phyloP scores from a whole-genome alignment of 2,797 vertebrate genomes.

The Clarias platycephalus region DNA sequence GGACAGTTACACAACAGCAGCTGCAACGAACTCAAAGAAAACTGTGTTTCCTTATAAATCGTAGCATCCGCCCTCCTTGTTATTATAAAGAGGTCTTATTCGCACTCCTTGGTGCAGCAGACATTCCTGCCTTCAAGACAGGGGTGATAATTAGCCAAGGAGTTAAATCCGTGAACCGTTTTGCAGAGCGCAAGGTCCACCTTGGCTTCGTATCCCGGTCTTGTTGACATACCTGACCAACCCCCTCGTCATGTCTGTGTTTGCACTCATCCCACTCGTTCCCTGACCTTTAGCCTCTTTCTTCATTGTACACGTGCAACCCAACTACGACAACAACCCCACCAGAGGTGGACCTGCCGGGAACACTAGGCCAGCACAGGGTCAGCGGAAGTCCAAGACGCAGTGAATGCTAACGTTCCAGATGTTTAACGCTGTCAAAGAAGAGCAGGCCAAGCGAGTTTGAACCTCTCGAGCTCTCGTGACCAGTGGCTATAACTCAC shows the following conservation, averaged over 20 bases:
- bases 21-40: conserved; percentile 16
- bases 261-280: conserved; percentile 44
- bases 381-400: conserved; percentile 21
- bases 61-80: not conserved
- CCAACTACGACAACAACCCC: conserved; percentile 50
- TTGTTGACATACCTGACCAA: conserved; percentile 39
- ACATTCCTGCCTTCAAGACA: not conserved
- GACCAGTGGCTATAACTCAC: conserved; percentile 35
- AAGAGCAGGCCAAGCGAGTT: conserved; percentile 33
- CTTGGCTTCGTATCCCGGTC: not conserved
- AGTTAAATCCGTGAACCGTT: not conserved
- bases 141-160: conserved; percentile 23
- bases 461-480: not conserved
- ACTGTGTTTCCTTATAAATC: not conserved
- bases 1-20: conserved; percentile 23
- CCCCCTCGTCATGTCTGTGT: conserved; percentile 44
- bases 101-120: not conserved
- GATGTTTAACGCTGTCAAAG: conserved; percentile 36
- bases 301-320: conserved; percentile 41
- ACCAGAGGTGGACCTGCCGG: conserved; percentile 15
- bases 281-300: conserved; percentile 31
- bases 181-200: conserved; percentile 15
- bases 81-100: not conserved
- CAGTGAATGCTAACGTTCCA: conserved; percentile 35
- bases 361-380: conserved; percentile 21